A percentile compares a stretch with the other conserved stretches of the same genome.
phyloP scores from a whole-genome alignment of 2,797 vertebrate genomes.

The Nyctibius grandis region DNA sequence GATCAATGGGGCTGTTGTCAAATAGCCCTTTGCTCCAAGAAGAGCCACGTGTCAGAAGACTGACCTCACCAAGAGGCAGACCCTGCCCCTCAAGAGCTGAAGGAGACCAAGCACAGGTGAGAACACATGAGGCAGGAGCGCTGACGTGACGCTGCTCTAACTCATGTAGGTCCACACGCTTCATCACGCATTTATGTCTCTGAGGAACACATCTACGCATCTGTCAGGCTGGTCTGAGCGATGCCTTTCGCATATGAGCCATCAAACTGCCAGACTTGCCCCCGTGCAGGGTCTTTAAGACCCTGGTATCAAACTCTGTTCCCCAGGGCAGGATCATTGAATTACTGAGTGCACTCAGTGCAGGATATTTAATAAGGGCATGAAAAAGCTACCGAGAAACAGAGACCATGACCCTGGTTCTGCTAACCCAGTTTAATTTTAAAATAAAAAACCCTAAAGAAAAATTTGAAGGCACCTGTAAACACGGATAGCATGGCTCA shows the following conservation, averaged over 20 bases:
- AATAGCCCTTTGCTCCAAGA: background rate
- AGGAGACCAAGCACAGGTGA: background rate
- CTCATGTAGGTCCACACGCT: background rate
- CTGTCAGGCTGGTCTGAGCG: background rate
- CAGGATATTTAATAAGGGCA: constrained; percentile 18
- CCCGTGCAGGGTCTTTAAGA: background rate
- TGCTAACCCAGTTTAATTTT: constrained; percentile 27
- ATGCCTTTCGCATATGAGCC: background rate
- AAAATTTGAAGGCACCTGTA: background rate
- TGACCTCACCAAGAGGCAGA: background rate
- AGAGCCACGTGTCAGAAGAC: background rate
- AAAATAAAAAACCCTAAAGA: constrained; percentile 29
- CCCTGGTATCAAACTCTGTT: background rate
- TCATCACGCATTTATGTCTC: background rate
- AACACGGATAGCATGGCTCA: background rate
- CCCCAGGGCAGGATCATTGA: background rate
- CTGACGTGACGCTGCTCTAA: background rate
- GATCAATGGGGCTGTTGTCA: background rate
- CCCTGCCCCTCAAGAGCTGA: background rate
- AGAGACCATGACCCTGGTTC: background rate
- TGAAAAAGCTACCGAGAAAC: constrained; percentile 5
- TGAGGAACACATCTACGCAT: background rate
- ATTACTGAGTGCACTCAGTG: background rate
- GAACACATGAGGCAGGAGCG: background rate
- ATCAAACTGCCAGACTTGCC: background rate